Percentiles rank a stretch among this genome's conserved stretches.
These are phyloP conservation scores for Stigmatopora argus DNA, from an alignment of 2,113 vertebrate species.

Conservation along the genomic window DNA sequence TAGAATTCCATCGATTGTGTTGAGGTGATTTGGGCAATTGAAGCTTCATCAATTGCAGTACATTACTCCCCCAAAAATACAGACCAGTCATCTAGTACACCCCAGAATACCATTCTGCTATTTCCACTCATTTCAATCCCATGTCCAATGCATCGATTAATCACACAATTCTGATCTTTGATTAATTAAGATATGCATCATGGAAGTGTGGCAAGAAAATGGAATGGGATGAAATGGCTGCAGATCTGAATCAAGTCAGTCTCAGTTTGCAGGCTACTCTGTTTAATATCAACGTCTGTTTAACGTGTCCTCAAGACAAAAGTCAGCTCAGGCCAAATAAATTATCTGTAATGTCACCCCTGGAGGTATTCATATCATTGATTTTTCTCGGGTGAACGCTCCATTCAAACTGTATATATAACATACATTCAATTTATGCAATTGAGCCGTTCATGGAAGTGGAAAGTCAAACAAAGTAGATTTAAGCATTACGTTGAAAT, in stretches of 20 bases:
- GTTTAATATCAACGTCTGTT: too few species aligned
- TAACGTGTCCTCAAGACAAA: too few species aligned
- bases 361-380: background rate
- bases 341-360: background rate
- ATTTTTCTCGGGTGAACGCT: background rate
- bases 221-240: background rate
- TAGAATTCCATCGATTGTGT: background rate
- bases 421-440: background rate
- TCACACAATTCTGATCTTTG: background rate
- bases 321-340: background rate
- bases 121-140: background rate
- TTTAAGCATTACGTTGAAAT: background rate
- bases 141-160: background rate
- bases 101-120: background rate
- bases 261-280: background rate
- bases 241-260: background rate
- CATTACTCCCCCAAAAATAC: background rate
- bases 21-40: background rate
- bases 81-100: background rate
- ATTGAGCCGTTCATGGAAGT: background rate
- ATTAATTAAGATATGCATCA: background rate
- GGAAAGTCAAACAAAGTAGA: background rate
- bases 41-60: background rate
- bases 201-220: background rate
- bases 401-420: background rate